Conservation (phyloP, 2,888 invertebrate species). For the Diplazon laetatorius region DNA sequence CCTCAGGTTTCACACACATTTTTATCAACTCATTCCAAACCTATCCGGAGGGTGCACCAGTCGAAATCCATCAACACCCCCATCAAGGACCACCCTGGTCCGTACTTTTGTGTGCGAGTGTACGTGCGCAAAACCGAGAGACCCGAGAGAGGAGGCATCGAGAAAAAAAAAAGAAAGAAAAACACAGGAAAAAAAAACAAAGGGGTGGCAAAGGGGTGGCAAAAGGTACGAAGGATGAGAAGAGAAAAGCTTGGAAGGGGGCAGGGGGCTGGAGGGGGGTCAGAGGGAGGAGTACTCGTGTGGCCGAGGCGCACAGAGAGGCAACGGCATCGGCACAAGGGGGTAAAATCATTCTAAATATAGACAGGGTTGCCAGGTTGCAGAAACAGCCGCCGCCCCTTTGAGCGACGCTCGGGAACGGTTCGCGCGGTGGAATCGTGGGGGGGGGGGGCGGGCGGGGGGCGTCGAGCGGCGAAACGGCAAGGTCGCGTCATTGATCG, state of each 20-base stretch:
- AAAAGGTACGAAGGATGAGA: conserved; percentile 20
- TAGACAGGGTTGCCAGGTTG: conserved; percentile 82
- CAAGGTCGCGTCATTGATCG: conserved; percentile 82
- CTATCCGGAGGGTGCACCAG: no score
- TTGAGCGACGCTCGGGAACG: conserved; percentile 74
- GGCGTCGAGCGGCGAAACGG: conserved; percentile 69
- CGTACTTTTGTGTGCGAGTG: no score
- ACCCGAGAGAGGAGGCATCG: conserved; percentile 14
- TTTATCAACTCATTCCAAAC: no score
- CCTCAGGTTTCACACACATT: no score
- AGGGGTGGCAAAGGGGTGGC: conserved; percentile 33
- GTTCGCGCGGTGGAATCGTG: conserved; percentile 40
- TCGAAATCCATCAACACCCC: no score
- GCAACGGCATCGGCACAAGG: conserved; percentile 65
- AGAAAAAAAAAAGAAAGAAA: conserved; percentile 17
- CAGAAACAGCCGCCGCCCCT: conserved; percentile 82
- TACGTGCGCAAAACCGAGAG: no score
- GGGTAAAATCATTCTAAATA: conserved; percentile 79
- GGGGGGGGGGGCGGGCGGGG: conserved; percentile 54
- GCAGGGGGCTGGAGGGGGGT: conserved; percentile 1
- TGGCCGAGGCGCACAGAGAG: conserved; percentile 43
- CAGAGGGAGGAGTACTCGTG: conserved; percentile 33
- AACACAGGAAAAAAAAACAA: conserved; percentile 13
- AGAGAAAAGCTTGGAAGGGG: background rate
- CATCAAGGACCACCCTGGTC: no score